phyloP scores from a whole-genome alignment of 2,113 vertebrate species.

The Scalopus aquaticus region DNA sequence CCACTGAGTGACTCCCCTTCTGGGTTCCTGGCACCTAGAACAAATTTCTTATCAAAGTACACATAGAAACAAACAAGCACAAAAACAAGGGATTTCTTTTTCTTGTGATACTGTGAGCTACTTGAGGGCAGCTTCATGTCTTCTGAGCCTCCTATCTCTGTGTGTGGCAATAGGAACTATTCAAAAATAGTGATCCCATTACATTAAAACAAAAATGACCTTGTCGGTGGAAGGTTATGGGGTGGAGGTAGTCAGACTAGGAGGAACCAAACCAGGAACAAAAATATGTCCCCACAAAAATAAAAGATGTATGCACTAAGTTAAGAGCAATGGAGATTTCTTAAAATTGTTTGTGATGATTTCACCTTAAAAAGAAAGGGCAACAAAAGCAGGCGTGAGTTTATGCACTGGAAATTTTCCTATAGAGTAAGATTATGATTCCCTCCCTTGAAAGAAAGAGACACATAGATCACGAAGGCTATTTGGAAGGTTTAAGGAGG shows the following conservation, averaged over 20 bases:
- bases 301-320: background rate
- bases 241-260: too few relatives aligned
- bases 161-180: background rate
- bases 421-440: background rate
- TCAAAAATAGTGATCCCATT: background rate
- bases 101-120: background rate
- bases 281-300: slow-evolving; percentile 17
- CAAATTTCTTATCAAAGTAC: background rate
- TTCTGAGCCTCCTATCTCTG: background rate
- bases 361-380: slow-evolving; percentile 17
- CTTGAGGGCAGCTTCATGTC: background rate
- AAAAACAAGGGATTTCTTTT: background rate
- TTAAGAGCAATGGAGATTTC: background rate
- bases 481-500: background rate
- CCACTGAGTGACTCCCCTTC: too few relatives aligned
- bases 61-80: background rate
- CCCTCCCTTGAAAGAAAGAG: background rate
- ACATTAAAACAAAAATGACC: slow-evolving; percentile 5
- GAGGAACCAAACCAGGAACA: background rate
- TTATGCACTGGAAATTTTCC: background rate
- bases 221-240: background rate
- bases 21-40: background rate
- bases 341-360: background rate
- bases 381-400: background rate
- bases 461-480: background rate